A percentile compares a stretch with the other conserved stretches of the same genome.
Evolutionary conservation across 2,113 vertebrate species (phyloP).

Genomic region (Bos indicus): DNA sequence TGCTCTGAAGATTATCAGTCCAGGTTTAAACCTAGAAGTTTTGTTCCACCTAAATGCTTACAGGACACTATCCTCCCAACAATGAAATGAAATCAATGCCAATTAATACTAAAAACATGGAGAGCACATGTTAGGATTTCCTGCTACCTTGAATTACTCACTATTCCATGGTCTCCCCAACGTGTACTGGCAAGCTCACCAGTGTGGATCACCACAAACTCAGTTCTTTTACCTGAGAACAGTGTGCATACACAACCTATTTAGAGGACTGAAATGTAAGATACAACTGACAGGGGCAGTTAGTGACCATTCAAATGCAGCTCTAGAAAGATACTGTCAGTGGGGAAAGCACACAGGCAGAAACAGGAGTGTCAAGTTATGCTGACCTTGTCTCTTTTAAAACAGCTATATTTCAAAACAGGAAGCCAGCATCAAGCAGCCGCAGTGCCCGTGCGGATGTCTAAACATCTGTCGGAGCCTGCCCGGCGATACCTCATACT

Average conservation of each 20-base stretch:
- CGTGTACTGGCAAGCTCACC: background rate
- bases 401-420: constrained; percentile 44
- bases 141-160: background rate
- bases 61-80: background rate
- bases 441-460: background rate
- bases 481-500: background rate
- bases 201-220: background rate
- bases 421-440: background rate
- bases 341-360: background rate
- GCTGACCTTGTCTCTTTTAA: background rate
- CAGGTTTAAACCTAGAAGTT: background rate
- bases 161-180: background rate
- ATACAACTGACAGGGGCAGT: background rate
- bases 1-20: background rate
- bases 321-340: background rate
- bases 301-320: background rate
- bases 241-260: background rate
- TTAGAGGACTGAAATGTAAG: background rate
- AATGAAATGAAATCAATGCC: background rate
- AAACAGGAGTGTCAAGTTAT: background rate
- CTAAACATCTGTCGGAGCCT: constrained; percentile 11
- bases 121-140: background rate
- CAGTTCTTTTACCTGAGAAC: background rate
- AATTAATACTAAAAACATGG: background rate
- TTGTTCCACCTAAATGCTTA: background rate